phyloP scores from a whole-genome alignment of 2,888 invertebrate species.

The Tricholauxania praeusta region DNA sequence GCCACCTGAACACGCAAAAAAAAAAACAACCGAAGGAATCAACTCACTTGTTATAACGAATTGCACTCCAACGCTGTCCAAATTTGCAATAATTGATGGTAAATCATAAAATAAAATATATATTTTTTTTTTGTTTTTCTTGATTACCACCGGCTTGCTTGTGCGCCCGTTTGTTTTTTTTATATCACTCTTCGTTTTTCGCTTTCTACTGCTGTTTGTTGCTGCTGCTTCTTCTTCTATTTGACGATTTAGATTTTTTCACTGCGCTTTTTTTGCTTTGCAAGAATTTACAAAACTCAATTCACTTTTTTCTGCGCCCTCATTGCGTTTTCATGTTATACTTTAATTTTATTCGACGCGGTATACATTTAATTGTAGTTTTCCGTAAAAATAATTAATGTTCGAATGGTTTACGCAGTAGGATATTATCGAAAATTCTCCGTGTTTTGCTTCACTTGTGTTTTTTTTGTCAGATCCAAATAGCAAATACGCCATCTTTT shows the following conservation, averaged over 20 bases:
- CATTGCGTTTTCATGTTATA: neutral
- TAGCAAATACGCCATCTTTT: slow-evolving; percentile 60
- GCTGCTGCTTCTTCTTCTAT: slow-evolving; percentile 20
- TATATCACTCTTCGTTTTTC: neutral
- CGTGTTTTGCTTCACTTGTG: slow-evolving; percentile 43
- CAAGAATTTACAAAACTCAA: neutral
- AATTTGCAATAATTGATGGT: neutral
- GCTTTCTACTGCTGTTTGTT: slow-evolving; percentile 2
- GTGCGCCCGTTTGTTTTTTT: neutral
- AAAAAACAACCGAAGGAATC: no score
- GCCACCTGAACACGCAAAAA: no score
- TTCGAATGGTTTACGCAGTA: slow-evolving; percentile 28
- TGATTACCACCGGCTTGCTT: slow-evolving; percentile 12
- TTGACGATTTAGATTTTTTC: neutral
- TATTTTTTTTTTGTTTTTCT: neutral
- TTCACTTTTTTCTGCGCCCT: neutral
- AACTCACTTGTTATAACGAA: no score
- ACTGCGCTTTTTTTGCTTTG: neutral
- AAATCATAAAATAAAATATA: neutral
- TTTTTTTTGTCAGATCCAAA: slow-evolving; percentile 49
- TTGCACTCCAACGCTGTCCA: no score
- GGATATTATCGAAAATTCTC: slow-evolving; percentile 26
- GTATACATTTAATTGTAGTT: neutral
- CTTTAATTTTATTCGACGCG: neutral
- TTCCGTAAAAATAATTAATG: neutral